Conservation (phyloP, 2,888 invertebrate species). For the Nymphalis polychloros region DNA sequence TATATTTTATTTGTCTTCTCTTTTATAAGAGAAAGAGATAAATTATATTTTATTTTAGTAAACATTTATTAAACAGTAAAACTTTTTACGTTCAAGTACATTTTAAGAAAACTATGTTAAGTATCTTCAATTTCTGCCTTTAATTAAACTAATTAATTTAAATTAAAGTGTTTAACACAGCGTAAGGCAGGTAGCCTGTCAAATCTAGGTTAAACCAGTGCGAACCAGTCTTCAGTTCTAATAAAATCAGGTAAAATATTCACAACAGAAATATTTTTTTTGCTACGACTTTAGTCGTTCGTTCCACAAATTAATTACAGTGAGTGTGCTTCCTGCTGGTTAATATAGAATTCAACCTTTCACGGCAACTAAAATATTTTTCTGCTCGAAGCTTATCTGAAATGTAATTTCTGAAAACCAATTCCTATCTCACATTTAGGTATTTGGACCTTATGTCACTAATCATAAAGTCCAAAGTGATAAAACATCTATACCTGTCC, state of each 20-base stretch:
- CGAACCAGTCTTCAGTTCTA: neutral
- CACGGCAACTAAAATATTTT: slow-evolving; percentile 5
- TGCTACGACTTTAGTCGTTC: neutral
- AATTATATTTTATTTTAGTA: too few relatives aligned
- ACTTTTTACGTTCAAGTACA: too few relatives aligned
- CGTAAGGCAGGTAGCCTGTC: neutral
- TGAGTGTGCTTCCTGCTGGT: slow-evolving; percentile 6
- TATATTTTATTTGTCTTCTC: too few relatives aligned
- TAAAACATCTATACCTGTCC: neutral
- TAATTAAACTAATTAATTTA: slow-evolving; percentile 1
- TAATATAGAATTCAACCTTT: slow-evolving; percentile 11
- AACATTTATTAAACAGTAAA: too few relatives aligned
- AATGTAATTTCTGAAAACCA: slow-evolving; percentile 5
- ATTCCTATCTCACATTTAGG: neutral
- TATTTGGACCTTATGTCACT: neutral
- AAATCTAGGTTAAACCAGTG: slow-evolving; percentile 1
- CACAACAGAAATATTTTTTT: slow-evolving; percentile 5
- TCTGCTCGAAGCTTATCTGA: neutral
- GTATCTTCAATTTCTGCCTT: neutral
- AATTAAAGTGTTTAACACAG: neutral
- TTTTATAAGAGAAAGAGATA: too few relatives aligned
- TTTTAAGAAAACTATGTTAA: neutral
- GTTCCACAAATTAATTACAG: slow-evolving; percentile 8
- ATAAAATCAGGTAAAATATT: neutral
- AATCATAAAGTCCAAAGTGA: neutral